Evolutionary conservation across 2,888 invertebrate species (phyloP), one percentile per base, ranked within the genome.

Genomic region (Conomelus anceps): DNA sequence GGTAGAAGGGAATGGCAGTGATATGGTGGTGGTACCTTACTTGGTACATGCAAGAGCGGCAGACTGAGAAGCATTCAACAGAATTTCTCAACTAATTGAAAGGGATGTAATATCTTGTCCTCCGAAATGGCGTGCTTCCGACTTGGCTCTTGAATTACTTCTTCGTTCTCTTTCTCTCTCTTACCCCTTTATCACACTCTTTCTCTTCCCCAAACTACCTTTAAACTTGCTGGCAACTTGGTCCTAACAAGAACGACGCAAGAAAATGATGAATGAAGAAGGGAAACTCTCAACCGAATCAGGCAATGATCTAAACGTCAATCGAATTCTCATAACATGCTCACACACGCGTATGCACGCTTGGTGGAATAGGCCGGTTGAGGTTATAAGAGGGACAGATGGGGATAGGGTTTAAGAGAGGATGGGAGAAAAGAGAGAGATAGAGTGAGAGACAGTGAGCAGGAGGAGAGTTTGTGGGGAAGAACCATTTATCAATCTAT

Each of bases 131-230:
- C 23, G 84, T 84, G 88, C 22, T 63, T 26, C 88, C 84, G 63
- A 41, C 22, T 92, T 92, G 91, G 92, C 93, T 93, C 93, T 86
- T n/a, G 3, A n/a, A 26, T 63, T 63, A 20, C 93, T 93, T 92
- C 24, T 24, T 22, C 86, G 17, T 24, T 22, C 3, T 22, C 22
- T 86, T 24, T 22, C 11, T 86, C 86, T 22, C 22, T 3, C 86
- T 86, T n/a, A 20, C 22, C 7, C 22, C 22, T 22, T 22, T 86
- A 6, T 22, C 22, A 9, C 7, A 1, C 86, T 86, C 22, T 9
- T 24, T 6, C 86, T 86, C n/a, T 85, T 6, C 86, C 22, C n/a
- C n/a, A 85, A 85, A 22, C 24, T 23, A 1, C 24, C 23, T 22
- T 86, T 6, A 3, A 86, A 86, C 6, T 86, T 22, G 6, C 23